These are phyloP conservation scores for Sebastes hopkinsi DNA, from an alignment of 2,797 vertebrate genomes.

Conservation along the genomic window DNA sequence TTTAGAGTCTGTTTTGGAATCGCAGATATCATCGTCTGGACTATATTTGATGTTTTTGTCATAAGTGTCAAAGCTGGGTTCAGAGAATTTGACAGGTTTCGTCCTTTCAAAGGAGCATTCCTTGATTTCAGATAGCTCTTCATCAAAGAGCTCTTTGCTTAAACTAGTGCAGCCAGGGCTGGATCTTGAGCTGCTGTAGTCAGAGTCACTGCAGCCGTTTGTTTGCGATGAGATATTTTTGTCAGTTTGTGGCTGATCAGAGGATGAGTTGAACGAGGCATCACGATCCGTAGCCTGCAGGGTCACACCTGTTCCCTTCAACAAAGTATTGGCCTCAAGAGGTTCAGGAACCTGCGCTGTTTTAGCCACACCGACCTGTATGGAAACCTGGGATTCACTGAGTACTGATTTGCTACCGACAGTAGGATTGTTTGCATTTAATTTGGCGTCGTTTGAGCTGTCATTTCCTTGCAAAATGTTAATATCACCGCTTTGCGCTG, in stretches of 20 bases:
- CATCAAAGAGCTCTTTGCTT: slow-evolving; percentile 3
- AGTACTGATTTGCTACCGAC: background rate
- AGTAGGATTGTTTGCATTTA: background rate
- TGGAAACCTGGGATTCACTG: background rate
- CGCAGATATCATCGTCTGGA: rapidly evolving
- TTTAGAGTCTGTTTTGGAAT: background rate
- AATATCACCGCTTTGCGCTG: background rate
- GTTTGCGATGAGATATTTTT: background rate
- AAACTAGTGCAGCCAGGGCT: slow-evolving; percentile 7
- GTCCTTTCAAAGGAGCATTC: background rate
- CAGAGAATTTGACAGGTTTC: background rate
- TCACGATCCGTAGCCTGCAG: background rate
- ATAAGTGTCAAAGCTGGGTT: background rate
- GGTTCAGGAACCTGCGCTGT: slow-evolving; percentile 33
- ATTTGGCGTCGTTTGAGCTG: background rate
- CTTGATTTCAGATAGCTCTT: background rate
- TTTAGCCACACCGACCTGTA: slow-evolving; percentile 65
- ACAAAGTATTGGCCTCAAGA: slow-evolving; percentile 8
- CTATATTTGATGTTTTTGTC: background rate
- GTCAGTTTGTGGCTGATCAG: background rate
- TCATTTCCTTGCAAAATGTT: background rate
- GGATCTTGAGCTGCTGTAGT: slow-evolving; percentile 40
- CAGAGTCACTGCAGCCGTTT: slow-evolving; percentile 10
- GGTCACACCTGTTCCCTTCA: slow-evolving; percentile 4
- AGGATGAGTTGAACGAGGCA: background rate